These are phyloP conservation scores for Actinemys pallida DNA, from an alignment of 2,113 vertebrate species.

Conservation along the genomic window DNA sequence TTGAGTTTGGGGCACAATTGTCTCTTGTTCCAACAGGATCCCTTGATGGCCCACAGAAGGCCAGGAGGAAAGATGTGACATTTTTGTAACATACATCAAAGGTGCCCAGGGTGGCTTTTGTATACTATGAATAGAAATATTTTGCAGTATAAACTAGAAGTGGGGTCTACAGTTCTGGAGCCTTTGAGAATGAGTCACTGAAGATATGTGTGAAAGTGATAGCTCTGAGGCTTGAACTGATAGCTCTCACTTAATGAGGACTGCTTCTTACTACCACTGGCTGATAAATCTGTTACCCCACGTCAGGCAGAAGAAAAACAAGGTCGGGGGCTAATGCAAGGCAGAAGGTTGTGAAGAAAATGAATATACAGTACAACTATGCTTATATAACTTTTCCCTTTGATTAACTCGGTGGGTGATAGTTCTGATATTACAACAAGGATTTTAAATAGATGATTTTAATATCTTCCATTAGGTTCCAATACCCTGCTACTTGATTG, in stretches of 20 bases:
- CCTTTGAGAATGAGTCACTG: not conserved
- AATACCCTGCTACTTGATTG: constrained; percentile 95
- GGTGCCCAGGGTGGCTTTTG: not conserved
- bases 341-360: not conserved
- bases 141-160: not conserved
- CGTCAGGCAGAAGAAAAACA: not conserved
- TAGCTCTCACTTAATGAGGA: not conserved
- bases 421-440: not conserved
- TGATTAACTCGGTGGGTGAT: not conserved
- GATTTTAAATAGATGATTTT: not conserved
- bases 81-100: not conserved
- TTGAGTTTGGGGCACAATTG: not conserved
- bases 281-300: not conserved
- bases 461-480: constrained; percentile 83
- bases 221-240: not conserved
- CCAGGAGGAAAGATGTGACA: not conserved
- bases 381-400: not conserved
- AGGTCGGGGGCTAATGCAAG: not conserved
- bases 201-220: not conserved
- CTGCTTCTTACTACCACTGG: not conserved
- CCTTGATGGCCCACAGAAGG: not conserved
- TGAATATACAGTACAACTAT: accelerated
- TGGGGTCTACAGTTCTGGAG: not conserved
- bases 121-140: not conserved
- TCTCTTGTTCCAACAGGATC: not conserved